phyloP scores from a whole-genome alignment of 2,113 vertebrate genomes.

The Silurus asotus region DNA sequence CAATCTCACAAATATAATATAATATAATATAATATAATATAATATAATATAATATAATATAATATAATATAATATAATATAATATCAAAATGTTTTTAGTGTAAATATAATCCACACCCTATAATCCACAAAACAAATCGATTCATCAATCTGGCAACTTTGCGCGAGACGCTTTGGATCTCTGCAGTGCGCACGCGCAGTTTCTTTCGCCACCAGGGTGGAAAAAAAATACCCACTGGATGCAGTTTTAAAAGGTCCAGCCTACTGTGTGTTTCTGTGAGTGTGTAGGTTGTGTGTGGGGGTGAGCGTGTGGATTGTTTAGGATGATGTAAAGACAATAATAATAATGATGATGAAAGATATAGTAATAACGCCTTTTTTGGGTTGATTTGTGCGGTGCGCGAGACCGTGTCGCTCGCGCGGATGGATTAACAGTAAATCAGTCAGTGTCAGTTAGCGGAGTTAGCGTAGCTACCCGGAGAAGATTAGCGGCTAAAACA shows the following conservation, averaged over 20 bases:
- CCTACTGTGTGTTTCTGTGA: not conserved
- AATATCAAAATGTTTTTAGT: no score
- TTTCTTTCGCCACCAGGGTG: not conserved
- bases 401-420: not conserved
- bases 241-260: not conserved
- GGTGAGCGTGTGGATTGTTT: not conserved
- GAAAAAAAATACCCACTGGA: not conserved
- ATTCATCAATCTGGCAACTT: conserved; percentile 13
- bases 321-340: not conserved
- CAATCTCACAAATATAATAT: not conserved
- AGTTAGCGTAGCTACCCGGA: not conserved
- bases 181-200: conserved; percentile 20
- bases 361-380: not conserved
- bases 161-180: no score
- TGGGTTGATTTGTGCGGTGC: not conserved
- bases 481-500: no score
- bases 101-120: no score
- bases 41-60: no score
- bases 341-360: no score
- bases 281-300: not conserved
- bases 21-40: no score
- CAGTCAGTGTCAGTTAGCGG: not conserved
- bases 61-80: no score
- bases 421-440: not conserved
- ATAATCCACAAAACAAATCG: no score